Conservation (phyloP, 37 sponge, comb jelly and placozoan genomes). For the Halisarca cf. caerulea region DNA sequence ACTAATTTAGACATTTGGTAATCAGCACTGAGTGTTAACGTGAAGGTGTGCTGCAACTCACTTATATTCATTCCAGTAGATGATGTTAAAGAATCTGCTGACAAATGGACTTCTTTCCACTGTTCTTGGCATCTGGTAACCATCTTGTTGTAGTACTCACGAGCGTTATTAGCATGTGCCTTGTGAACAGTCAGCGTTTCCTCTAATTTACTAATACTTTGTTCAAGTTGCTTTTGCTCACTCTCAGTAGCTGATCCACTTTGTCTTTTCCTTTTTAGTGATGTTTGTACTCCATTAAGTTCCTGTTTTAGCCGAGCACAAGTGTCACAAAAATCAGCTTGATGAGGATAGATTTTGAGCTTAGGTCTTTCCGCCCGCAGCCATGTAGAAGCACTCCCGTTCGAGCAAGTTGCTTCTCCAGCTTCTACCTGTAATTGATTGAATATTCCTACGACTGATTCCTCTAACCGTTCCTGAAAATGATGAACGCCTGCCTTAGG, state of each 20-base stretch:
- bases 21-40: conserved; percentile 41
- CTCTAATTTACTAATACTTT: neutral
- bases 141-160: conserved; percentile 39
- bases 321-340: conserved; percentile 45
- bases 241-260: neutral
- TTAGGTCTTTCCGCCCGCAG: conserved; percentile 34
- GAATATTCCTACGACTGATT: conserved; percentile 34
- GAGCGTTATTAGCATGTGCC: conserved; percentile 30
- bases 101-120: conserved; percentile 15
- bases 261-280: conserved; percentile 30
- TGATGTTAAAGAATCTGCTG: neutral
- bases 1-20: conserved; percentile 38
- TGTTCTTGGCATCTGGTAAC: conserved; percentile 22
- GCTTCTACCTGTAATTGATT: conserved; percentile 18
- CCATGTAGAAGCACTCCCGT: conserved; percentile 22
- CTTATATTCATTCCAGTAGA: neutral
- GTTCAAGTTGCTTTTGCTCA: neutral
- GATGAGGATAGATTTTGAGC: conserved; percentile 40
- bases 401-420: conserved; percentile 11
- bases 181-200: neutral
- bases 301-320: conserved; percentile 35
- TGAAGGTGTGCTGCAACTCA: no score
- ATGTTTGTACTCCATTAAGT: neutral
- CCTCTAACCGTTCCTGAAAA: neutral
- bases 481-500: neutral